phyloP scores from a whole-genome alignment of 2,888 invertebrate species.

The Druceiella hillmani region DNA sequence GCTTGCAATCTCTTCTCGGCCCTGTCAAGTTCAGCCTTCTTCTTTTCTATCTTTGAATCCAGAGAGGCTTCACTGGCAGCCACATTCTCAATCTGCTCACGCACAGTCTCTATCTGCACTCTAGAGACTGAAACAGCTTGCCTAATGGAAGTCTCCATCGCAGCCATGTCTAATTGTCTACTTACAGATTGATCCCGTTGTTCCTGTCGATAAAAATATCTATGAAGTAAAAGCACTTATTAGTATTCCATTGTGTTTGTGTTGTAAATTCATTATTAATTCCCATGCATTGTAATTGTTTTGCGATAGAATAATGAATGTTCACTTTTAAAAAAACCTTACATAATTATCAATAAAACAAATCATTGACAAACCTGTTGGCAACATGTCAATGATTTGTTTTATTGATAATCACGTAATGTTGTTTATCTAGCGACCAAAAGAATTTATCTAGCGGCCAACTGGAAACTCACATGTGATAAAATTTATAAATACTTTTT shows the following conservation, averaged over 20 bases:
- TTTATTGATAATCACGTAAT: too few species aligned
- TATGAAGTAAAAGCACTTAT: constrained; percentile 6
- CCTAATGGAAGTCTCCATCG: constrained; percentile 74
- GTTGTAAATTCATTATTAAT: neutral
- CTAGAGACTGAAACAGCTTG: constrained; percentile 67
- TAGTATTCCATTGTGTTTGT: too few species aligned
- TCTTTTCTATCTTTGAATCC: constrained; percentile 88
- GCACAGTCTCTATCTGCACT: constrained; percentile 66
- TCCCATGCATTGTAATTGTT: constrained; percentile 2
- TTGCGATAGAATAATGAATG: neutral
- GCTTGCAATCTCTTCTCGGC: constrained; percentile 91
- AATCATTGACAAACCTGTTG: too few species aligned
- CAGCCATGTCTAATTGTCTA: constrained; percentile 74
- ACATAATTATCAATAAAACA: too few species aligned
- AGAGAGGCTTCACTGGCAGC: constrained; percentile 84
- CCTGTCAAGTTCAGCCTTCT: constrained; percentile 82
- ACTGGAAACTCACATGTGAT: too few species aligned
- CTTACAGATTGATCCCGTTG: constrained; percentile 75
- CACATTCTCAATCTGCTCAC: constrained; percentile 75
- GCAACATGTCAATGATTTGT: too few species aligned
- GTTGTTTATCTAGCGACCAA: too few species aligned
- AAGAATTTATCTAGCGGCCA: too few species aligned
- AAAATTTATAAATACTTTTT: too few species aligned
- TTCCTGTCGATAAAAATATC: constrained; percentile 53
- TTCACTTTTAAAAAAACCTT: too few species aligned